Base-by-base conservation (phyloP, 2,113 vertebrate species). In the Vulpes ferrilata region DNA sequence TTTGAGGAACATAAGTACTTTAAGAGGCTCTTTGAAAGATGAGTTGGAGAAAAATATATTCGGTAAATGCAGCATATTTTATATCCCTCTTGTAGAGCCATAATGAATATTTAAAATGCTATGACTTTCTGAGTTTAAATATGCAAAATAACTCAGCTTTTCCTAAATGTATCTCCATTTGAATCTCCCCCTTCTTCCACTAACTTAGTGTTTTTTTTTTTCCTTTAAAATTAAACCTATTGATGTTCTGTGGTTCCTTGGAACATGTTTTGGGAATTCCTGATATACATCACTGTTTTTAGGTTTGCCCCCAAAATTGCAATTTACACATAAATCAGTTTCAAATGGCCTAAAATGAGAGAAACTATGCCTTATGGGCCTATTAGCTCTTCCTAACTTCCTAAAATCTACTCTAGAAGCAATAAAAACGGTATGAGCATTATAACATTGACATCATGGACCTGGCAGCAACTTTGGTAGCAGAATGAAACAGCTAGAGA, bases 101-200 rank as follows among this genome's bases (percentile, higher is more conserved):
- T 69, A 71, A 86, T 43, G 55, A 84, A 81, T 93, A 96, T 76
- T 97, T 79, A 92, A 91, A 95, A 7, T 81, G 3, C 19, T 71
- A 32, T 88, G 65, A 48, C 15, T 93, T 93, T 85, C 64, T 88
- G 51, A 93, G 23, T 67, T 76, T 88, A 90, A 97, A 67, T 90
- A 86, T 6, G 38, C 57, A 82, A 23, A 78, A 32, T 88, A 8
- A 1, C 51, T n/a, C 65, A 80, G 43, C 12, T 90, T 96, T 95
- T 93, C 32, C 78, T 74, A 88, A 88, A 88, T 69, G 3, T 27
- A 35, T 67, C 90, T 69, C 10, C 48, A 35, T 97, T 96, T 93
- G 13, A 93, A 55, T 94, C 30, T 48, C n/a, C 74, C 12, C 62
- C 53, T 96, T 81, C 8, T 5, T 38, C 8, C 53, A 83, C 15